These are phyloP conservation scores for Raja brachyura DNA, from an alignment of 2,113 vertebrate genomes.

Conservation along the genomic window DNA sequence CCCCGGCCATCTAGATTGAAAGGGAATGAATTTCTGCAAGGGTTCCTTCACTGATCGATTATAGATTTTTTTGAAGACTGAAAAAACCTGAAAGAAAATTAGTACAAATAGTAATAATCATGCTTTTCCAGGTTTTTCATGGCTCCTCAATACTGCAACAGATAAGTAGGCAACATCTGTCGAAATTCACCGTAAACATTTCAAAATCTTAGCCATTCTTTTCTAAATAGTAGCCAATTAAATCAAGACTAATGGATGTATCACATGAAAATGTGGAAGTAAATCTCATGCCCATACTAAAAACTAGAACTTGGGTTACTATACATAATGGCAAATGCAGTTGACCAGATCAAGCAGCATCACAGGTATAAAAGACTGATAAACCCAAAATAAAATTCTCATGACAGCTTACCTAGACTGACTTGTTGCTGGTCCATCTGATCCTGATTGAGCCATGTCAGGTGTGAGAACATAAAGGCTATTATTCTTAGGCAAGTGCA, in stretches of 20 bases:
- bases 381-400: background rate
- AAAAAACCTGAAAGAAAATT: constrained; percentile 14
- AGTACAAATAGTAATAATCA: background rate
- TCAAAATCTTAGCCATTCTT: background rate
- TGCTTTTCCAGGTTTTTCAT: background rate
- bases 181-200: background rate
- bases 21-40: background rate
- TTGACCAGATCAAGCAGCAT: background rate
- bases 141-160: background rate
- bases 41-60: background rate
- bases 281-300: background rate
- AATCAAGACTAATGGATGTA: no score
- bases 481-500: constrained; percentile 98
- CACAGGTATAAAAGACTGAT: background rate
- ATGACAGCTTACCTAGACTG: constrained; percentile 75
- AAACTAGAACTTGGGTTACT: background rate
- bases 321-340: background rate
- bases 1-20: background rate
- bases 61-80: background rate
- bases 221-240: background rate
- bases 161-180: background rate
- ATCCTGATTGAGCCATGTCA: constrained; percentile 75
- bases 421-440: constrained; percentile 65
- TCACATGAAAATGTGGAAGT: no score
- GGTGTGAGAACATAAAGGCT: constrained; percentile 95